phyloP scores from a whole-genome alignment of 2,888 invertebrate species.

The Incurvaria masculella region DNA sequence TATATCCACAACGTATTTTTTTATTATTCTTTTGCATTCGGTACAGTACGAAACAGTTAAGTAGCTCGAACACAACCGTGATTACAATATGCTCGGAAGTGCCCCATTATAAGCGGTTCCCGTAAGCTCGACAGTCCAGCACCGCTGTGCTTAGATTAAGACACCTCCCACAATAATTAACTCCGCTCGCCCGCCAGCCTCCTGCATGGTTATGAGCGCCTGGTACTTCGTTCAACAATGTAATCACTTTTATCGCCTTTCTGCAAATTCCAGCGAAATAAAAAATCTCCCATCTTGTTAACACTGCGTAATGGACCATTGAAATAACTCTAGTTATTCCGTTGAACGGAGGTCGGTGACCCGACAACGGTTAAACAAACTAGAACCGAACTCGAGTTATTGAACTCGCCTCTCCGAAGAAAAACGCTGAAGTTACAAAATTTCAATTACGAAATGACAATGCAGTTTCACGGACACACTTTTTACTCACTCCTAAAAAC shows the following conservation, averaged over 20 bases:
- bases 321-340: too few species aligned
- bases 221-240: background rate
- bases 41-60: too few species aligned
- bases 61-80: too few species aligned
- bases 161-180: background rate
- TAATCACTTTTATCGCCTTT: background rate
- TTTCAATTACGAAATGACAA: background rate
- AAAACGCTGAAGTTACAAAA: background rate
- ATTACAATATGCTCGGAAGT: background rate
- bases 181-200: background rate
- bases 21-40: too few species aligned
- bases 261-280: too few species aligned
- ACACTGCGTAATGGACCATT: too few species aligned
- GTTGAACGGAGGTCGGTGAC: too few species aligned
- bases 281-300: too few species aligned
- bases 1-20: too few species aligned
- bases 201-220: background rate
- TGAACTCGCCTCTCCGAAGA: background rate
- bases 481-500: background rate
- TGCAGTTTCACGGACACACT: background rate
- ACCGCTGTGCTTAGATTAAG: too few species aligned
- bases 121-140: background rate
- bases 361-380: too few species aligned
- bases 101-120: background rate
- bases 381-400: background rate